Evolutionary conservation across 2,113 vertebrate genomes (phyloP).

Genomic region (Anhinga rufa): DNA sequence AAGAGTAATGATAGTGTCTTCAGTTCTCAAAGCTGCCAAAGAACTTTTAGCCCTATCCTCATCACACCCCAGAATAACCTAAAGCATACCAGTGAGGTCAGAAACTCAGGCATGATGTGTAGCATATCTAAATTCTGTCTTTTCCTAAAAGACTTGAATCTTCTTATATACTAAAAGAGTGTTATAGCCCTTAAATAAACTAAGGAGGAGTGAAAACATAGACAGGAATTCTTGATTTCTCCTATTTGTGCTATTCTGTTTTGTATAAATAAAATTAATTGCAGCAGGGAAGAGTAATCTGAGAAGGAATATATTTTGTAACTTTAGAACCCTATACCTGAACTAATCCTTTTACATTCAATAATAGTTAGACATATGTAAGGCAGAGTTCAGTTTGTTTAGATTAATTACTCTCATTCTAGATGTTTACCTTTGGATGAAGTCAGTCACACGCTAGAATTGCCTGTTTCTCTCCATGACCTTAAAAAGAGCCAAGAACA

Average conservation of each 20-base stretch:
- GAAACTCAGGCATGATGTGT: background rate
- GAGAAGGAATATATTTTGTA: background rate
- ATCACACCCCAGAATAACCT: background rate
- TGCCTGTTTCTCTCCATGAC: background rate
- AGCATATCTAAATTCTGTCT: background rate
- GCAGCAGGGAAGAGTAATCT: background rate
- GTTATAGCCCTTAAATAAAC: background rate
- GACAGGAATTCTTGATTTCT: background rate
- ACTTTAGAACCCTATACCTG: background rate
- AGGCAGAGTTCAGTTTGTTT: background rate
- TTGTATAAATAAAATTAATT: background rate
- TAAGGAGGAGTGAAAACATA: background rate
- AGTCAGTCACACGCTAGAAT: background rate
- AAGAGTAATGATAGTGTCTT: background rate
- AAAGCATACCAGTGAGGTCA: background rate
- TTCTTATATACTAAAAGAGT: background rate
- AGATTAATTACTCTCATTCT: background rate
- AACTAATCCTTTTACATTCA: background rate
- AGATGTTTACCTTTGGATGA: background rate
- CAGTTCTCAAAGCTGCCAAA: background rate
- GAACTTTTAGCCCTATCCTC: background rate
- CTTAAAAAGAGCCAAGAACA: background rate
- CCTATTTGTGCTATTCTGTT: background rate
- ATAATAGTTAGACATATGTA: background rate
- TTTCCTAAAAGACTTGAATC: background rate